These are phyloP conservation scores for Epistrophella euchroma DNA, from an alignment of 2,888 invertebrate species.

Conservation along the genomic window DNA sequence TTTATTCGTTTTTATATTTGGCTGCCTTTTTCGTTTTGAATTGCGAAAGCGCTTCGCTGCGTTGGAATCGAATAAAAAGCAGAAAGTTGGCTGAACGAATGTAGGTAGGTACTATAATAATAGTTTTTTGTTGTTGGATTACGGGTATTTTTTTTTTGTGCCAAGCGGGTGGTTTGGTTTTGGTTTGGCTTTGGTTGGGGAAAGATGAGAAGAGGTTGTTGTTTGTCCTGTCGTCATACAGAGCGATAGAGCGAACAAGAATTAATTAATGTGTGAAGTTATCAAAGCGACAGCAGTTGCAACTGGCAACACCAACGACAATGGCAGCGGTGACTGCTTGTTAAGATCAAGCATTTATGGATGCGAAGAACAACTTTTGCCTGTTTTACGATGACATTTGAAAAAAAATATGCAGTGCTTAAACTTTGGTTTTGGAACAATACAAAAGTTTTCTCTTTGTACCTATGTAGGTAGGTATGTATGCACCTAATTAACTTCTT, in stretches of 20 bases:
- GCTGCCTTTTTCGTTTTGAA: slow-evolving; percentile 30
- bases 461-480: too few species aligned
- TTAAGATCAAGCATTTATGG: neutral
- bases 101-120: neutral
- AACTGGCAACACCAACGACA: slow-evolving; percentile 35
- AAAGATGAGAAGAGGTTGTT: slow-evolving; percentile 18
- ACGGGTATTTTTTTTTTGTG: neutral
- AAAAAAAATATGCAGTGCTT: neutral
- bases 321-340: slow-evolving; percentile 41
- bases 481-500: too few species aligned
- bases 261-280: slow-evolving; percentile 75
- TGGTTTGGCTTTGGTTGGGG: neutral
- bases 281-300: slow-evolving; percentile 38
- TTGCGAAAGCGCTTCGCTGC: slow-evolving; percentile 71
- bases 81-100: slow-evolving; percentile 57
- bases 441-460: neutral
- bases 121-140: slow-evolving; percentile 4
- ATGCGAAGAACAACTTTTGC: neutral
- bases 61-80: slow-evolving; percentile 62
- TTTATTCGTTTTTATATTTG: slow-evolving; percentile 23
- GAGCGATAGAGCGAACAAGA: slow-evolving; percentile 35
- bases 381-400: neutral
- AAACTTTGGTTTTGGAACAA: neutral
- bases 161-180: slow-evolving; percentile 1
- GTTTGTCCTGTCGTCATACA: slow-evolving; percentile 15